Conservation (phyloP, 2,888 invertebrate genomes). For the Ectemnius lituratus region DNA sequence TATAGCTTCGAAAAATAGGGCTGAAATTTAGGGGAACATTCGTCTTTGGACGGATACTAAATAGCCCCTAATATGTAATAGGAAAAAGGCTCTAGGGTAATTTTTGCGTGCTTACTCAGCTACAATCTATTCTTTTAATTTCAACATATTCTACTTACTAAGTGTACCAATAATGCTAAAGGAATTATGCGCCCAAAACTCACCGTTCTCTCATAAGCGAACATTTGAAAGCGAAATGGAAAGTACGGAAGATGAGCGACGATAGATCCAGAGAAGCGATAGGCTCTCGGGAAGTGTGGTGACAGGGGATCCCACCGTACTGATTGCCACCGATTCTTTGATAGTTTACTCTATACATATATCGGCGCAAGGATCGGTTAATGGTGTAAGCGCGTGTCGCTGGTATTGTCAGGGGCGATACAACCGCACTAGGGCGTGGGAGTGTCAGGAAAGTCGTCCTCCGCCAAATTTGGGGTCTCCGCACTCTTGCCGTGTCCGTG, state of each 20-base stretch:
- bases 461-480: constrained; percentile 60
- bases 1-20: no score
- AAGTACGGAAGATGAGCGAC: neutral
- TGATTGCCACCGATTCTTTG: constrained; percentile 43
- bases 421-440: constrained; percentile 58
- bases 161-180: no score
- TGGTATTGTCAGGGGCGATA: constrained; percentile 55
- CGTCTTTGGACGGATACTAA: no score
- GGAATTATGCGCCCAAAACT: no score
- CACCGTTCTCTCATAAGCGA: no score
- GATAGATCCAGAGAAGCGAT: constrained; percentile 28
- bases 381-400: constrained; percentile 61
- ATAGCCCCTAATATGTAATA: no score
- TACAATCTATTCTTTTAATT: no score
- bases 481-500: neutral
- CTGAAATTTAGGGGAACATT: no score
- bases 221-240: neutral
- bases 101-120: no score
- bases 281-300: constrained; percentile 48
- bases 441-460: constrained; percentile 46
- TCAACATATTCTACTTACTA: no score
- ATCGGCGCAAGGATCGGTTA: constrained; percentile 62
- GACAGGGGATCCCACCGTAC: constrained; percentile 41
- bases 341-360: constrained; percentile 37
- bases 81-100: no score